Evolutionary conservation across 2,113 vertebrate species (phyloP).

Genomic region (Oreochromis niloticus): DNA sequence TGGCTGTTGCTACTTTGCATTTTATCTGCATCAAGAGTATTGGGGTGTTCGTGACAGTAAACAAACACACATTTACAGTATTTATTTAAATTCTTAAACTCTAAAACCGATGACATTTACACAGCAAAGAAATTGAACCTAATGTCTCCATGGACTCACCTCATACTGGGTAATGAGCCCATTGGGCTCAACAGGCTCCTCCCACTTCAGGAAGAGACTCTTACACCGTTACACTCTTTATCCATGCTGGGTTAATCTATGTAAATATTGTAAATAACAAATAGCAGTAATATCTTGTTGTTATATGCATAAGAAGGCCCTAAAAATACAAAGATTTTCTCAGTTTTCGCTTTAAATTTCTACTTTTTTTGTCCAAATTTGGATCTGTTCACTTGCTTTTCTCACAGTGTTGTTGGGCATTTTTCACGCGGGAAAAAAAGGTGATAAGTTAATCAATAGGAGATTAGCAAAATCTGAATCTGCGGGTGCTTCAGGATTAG

Average conservation of each 20-base stretch:
- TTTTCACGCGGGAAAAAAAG: background rate
- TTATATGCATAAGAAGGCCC: background rate
- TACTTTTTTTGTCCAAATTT: background rate
- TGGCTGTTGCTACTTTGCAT: background rate
- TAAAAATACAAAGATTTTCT: background rate
- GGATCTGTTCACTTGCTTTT: background rate
- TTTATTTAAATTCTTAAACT: background rate
- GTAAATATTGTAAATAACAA: background rate
- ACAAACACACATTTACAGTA: background rate
- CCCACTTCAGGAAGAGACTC: constrained; percentile 91
- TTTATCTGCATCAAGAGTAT: background rate
- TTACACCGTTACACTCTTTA: background rate
- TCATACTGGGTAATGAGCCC: constrained; percentile 95
- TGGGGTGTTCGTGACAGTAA: background rate
- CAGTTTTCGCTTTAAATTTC: background rate
- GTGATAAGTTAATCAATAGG: background rate
- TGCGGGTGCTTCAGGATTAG: background rate
- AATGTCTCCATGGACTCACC: constrained; percentile 62
- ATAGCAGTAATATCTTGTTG: background rate
- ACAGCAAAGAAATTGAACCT: background rate
- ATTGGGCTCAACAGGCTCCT: constrained; percentile 92
- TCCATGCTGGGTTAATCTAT: background rate
- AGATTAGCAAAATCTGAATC: background rate
- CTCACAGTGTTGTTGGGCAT: background rate
- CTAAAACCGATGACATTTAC: background rate